phyloP scores from a whole-genome alignment of 2,797 vertebrate genomes.

The Arrhamphus sclerolepis region DNA sequence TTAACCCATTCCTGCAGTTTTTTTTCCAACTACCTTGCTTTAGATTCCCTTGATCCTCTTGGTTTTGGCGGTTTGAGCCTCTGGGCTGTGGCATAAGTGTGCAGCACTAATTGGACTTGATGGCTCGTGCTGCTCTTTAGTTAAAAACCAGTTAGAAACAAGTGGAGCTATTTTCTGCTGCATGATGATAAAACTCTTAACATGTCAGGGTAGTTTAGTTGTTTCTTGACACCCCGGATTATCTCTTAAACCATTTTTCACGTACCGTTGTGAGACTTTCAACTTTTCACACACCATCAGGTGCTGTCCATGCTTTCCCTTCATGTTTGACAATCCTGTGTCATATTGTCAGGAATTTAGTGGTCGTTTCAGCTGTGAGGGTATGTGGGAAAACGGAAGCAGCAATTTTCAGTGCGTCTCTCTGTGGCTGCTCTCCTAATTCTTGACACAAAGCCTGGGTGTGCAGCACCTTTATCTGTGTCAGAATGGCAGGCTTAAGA shows the following conservation, averaged over 20 bases:
- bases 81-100: conserved; percentile 51
- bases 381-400: conserved; percentile 58
- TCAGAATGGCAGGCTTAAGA: conserved; percentile 69
- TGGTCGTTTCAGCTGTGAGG: conserved; percentile 18
- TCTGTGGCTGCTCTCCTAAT: conserved; percentile 77
- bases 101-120: conserved; percentile 69
- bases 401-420: conserved; percentile 58
- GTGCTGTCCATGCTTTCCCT: conserved; percentile 18
- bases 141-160: conserved; percentile 57
- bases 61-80: conserved; percentile 25
- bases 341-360: conserved; percentile 43
- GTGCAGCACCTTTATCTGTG: conserved; percentile 78
- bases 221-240: conserved; percentile 45
- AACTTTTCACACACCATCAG: conserved; percentile 26
- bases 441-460: conserved; percentile 81
- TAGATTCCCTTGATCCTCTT: conserved; percentile 48
- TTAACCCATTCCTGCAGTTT: conserved; percentile 33
- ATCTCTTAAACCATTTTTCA: conserved; percentile 37
- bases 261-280: conserved; percentile 22
- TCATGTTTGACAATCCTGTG: conserved; percentile 25
- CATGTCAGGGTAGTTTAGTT: conserved; percentile 60
- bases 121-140: conserved; percentile 70
- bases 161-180: conserved; percentile 57
- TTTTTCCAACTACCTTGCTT: conserved; percentile 31
- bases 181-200: conserved; percentile 58